These are phyloP conservation scores for Onychorhynchus coronatus DNA, from an alignment of 2,113 vertebrate genomes.

Conservation along the genomic window DNA sequence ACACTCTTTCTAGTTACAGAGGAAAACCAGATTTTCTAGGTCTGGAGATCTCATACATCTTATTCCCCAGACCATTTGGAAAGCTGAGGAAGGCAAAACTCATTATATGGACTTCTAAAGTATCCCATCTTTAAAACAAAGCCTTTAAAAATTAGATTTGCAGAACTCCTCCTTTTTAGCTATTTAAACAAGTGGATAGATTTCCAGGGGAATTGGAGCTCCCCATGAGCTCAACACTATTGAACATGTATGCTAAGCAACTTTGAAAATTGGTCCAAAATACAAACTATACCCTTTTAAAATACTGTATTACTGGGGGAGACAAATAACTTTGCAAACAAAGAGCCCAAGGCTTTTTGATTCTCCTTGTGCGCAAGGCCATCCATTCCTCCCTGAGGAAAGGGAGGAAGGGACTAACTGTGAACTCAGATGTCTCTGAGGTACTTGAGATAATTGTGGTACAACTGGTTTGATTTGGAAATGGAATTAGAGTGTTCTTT, in stretches of 20 bases:
- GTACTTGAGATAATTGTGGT: constrained; percentile 33
- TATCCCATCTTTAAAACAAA: not conserved
- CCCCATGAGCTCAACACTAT: not conserved
- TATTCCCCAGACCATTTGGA: not conserved
- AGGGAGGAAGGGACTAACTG: not conserved
- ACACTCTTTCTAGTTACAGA: not conserved
- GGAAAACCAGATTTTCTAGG: not conserved
- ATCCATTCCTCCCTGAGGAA: not conserved
- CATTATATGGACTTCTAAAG: not conserved
- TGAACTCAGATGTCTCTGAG: not conserved
- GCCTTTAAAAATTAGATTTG: not conserved
- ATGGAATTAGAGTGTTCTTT: constrained; percentile 33
- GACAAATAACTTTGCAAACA: not conserved
- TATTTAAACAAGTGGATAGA: not conserved
- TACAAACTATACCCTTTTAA: not conserved
- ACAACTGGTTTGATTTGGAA: constrained; percentile 32
- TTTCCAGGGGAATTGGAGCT: not conserved
- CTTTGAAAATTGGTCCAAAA: not conserved
- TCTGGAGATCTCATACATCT: not conserved
- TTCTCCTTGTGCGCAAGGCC: not conserved
- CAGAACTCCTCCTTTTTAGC: not conserved
- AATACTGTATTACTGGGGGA: not conserved
- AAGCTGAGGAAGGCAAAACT: not conserved
- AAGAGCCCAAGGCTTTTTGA: not conserved
- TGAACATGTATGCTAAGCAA: not conserved